phyloP scores from a whole-genome alignment of 2,797 vertebrate species.

The Phrynocephalus vlangalii region DNA sequence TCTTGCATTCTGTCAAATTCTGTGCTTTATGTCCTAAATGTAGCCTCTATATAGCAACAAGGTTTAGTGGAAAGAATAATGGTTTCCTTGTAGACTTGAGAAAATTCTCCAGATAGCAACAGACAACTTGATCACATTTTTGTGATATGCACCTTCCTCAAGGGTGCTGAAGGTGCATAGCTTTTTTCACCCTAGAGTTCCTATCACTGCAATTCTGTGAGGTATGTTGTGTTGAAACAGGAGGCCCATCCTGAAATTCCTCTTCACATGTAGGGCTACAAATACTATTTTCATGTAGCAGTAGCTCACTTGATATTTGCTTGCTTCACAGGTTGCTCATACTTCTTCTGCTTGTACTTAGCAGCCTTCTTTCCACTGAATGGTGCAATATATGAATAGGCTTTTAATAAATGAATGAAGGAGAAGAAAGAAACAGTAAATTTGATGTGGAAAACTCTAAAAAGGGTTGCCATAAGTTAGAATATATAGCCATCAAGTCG shows the following conservation, averaged over 20 bases:
- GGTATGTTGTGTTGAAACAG: not conserved
- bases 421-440: not conserved
- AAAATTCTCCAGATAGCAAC: not conserved
- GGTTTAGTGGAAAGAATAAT: not conserved
- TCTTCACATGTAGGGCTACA: not conserved
- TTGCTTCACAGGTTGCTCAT: not conserved
- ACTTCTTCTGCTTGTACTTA: not conserved
- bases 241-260: not conserved
- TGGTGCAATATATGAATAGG: constrained; percentile 33
- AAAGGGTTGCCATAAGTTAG: no score
- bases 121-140: not conserved
- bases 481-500: no score
- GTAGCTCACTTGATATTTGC: not conserved
- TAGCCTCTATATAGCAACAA: not conserved
- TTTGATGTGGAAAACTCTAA: no score
- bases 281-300: not conserved
- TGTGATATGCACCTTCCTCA: not conserved
- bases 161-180: not conserved
- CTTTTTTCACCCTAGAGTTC: no score
- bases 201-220: not conserved
- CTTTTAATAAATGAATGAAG: constrained; percentile 51
- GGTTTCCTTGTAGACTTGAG: not conserved
- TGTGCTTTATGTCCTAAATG: not conserved
- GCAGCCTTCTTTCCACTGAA: not conserved
- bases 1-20: not conserved